Conservation (phyloP, 2,888 invertebrate species). For the Xestia ashworthii region DNA sequence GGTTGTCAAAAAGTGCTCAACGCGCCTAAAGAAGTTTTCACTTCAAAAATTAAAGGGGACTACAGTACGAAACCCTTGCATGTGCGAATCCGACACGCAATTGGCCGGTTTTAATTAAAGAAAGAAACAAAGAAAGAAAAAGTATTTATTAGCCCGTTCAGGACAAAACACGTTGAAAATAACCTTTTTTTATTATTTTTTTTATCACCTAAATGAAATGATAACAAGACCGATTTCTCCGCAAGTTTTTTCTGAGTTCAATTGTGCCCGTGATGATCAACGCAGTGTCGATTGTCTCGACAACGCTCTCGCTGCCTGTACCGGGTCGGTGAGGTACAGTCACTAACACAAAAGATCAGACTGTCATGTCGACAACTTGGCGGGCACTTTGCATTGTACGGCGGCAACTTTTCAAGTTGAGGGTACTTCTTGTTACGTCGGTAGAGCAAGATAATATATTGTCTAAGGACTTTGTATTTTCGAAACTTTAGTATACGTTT, state of each 20-base stretch:
- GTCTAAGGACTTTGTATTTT: background rate
- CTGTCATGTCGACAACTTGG: slow-evolving; percentile 32
- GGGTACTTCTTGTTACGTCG: slow-evolving; percentile 15
- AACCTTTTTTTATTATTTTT: no score
- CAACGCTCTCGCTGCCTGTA: background rate
- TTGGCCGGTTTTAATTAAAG: no score
- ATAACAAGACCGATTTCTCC: background rate
- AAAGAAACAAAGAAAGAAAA: no score
- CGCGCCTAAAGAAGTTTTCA: no score
- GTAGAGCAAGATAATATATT: background rate
- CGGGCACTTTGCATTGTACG: slow-evolving; percentile 45
- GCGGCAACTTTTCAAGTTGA: slow-evolving; percentile 36
- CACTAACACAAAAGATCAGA: slow-evolving; percentile 40
- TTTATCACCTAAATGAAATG: no score
- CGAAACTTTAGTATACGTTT: background rate
- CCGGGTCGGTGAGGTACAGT: slow-evolving; percentile 17
- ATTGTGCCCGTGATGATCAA: background rate
- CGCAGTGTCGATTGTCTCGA: background rate
- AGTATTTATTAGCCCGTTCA: no score
- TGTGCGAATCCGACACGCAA: no score
- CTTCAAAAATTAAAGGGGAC: no score
- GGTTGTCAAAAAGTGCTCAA: no score
- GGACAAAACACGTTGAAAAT: no score
- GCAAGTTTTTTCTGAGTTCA: background rate
- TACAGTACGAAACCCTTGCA: no score